Evolutionary conservation across 2,797 vertebrate species (phyloP).

Genomic region (Tapera naevia): DNA sequence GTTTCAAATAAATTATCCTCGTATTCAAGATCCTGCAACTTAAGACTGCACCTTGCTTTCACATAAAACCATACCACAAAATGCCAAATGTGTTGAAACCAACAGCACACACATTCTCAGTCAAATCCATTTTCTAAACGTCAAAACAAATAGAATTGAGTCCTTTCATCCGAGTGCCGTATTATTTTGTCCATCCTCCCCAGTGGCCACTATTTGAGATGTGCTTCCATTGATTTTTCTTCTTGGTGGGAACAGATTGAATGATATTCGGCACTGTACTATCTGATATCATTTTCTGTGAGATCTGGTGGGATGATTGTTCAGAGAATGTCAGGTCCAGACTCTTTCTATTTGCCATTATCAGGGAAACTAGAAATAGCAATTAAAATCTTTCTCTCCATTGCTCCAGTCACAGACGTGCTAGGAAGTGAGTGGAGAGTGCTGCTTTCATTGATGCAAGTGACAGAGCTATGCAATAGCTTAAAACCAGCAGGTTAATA

Average conservation of each 20-base stretch:
- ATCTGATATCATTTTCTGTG: background rate
- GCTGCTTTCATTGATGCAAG: background rate
- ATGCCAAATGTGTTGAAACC: background rate
- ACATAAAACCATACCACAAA: background rate
- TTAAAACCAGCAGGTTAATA: background rate
- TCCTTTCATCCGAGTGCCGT: background rate
- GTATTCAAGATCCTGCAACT: background rate
- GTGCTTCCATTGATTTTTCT: background rate
- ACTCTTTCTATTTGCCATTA: background rate
- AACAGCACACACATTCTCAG: background rate
- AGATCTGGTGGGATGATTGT: background rate
- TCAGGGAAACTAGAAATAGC: background rate
- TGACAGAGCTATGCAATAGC: background rate
- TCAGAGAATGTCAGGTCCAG: background rate
- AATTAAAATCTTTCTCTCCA: background rate
- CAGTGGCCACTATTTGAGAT: background rate
- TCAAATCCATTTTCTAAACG: background rate
- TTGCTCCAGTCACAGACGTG: background rate
- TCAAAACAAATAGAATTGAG: background rate
- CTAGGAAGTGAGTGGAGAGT: background rate
- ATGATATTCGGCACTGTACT: background rate
- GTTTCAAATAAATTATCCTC: background rate
- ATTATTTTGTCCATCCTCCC: background rate
- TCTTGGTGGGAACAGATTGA: background rate
- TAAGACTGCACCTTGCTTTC: background rate